phyloP scores from a whole-genome alignment of 2,113 vertebrate species.

The Atrichornis clamosus region DNA sequence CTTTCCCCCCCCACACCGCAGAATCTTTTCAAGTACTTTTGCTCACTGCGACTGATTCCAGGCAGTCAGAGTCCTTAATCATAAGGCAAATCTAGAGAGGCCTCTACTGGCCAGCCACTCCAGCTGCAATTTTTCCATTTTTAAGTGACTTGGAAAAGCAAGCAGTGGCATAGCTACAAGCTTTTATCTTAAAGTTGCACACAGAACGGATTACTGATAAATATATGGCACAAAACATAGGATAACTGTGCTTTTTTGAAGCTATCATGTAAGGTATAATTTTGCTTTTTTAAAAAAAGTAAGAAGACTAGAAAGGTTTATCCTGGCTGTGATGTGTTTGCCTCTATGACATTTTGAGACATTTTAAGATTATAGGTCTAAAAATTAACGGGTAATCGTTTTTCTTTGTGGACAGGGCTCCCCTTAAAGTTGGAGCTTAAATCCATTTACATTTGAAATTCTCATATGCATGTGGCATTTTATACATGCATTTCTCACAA shows the following conservation, averaged over 20 bases:
- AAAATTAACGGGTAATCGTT: constrained; percentile 22
- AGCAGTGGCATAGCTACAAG: not conserved
- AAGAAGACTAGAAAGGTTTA: constrained; percentile 46
- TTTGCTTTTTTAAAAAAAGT: not conserved
- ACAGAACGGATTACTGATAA: constrained; percentile 25
- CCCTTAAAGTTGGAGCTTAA: constrained; percentile 34
- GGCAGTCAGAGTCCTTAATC: constrained; percentile 19
- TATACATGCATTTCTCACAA: not conserved
- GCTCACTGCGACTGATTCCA: constrained; percentile 46
- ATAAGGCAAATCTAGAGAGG: constrained; percentile 91
- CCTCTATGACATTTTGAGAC: constrained; percentile 6
- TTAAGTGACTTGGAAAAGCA: not conserved
- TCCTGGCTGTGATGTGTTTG: constrained; percentile 22
- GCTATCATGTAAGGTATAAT: not conserved
- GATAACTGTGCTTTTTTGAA: constrained; percentile 42
- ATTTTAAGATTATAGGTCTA: constrained; percentile 54
- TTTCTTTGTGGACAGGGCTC: not conserved
- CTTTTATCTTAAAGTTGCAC: constrained; percentile 55
- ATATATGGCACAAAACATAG: not conserved
- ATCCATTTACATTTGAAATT: constrained; percentile 14
- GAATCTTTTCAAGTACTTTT: constrained; percentile 80
- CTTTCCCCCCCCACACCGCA: constrained; percentile 58
- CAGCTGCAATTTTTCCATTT: constrained; percentile 54
- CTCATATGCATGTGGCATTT: not conserved
- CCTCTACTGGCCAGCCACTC: constrained; percentile 86